Evolutionary conservation across 2,797 vertebrate species (phyloP).

Genomic region (Poeciliopsis presidionis): DNA sequence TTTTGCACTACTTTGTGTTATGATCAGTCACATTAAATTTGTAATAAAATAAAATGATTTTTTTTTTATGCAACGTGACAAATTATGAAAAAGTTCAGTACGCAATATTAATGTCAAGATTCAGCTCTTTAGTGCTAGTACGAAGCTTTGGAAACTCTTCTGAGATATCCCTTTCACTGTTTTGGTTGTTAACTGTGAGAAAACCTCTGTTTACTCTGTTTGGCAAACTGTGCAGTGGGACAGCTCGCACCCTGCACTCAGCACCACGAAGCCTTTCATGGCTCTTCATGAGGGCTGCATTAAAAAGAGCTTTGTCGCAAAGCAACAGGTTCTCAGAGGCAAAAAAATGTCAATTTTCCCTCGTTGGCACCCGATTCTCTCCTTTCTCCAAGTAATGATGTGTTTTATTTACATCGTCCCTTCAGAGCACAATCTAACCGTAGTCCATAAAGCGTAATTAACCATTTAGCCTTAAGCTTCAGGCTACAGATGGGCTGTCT

Average conservation of each 20-base stretch:
- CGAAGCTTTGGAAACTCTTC: constrained; percentile 32
- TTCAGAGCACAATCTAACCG: constrained; percentile 76
- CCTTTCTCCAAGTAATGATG: constrained; percentile 79
- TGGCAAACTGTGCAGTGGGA: constrained; percentile 77
- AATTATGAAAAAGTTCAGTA: neutral
- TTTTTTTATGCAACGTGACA: neutral
- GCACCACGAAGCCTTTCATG: constrained; percentile 75
- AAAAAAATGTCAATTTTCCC: constrained; percentile 85
- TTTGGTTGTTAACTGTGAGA: constrained; percentile 76
- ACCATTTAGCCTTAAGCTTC: constrained; percentile 78
- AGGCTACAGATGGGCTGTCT: constrained; percentile 77
- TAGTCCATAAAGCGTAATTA: constrained; percentile 82
- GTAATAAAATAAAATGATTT: neutral
- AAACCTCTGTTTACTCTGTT: constrained; percentile 80
- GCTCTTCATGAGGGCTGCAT: constrained; percentile 74
- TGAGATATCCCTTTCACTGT: constrained; percentile 67
- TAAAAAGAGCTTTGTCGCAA: constrained; percentile 88
- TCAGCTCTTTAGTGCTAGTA: constrained; percentile 6
- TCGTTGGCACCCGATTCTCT: constrained; percentile 65
- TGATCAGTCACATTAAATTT: neutral
- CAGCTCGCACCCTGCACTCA: constrained; percentile 64
- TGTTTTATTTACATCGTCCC: constrained; percentile 84
- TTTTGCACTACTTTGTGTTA: neutral
- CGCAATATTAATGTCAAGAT: constrained; percentile 46
- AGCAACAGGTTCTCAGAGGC: constrained; percentile 84